Conservation (phyloP, 1,140 invertebrate genomes). For the Drosophila tani region DNA sequence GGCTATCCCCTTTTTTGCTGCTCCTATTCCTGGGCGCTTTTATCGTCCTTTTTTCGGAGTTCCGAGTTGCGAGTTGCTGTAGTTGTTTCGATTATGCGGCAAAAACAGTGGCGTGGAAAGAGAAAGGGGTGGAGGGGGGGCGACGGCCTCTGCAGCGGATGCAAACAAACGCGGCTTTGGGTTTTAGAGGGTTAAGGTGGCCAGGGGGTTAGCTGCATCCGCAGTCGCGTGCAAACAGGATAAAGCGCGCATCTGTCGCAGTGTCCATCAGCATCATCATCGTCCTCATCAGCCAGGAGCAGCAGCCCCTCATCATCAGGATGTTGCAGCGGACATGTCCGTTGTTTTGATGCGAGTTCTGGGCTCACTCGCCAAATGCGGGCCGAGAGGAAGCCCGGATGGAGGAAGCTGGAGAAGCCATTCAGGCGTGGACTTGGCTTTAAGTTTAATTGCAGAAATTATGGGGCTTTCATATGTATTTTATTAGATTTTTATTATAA, state of each 20-base stretch:
- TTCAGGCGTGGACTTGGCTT: background rate
- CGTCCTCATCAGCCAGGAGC: background rate
- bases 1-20: background rate
- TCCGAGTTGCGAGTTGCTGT: conserved; percentile 11
- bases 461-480: too few species aligned
- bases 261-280: conserved; percentile 36
- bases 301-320: conserved; percentile 20
- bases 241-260: conserved; percentile 51
- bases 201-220: conserved; percentile 16
- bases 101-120: conserved; percentile 27
- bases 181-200: background rate
- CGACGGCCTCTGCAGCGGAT: conserved; percentile 19
- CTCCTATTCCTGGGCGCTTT: background rate
- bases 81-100: conserved; percentile 69
- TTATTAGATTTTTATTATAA: too few species aligned
- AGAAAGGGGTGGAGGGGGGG: too few species aligned
- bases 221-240: conserved; percentile 50
- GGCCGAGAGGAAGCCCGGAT: background rate
- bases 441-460: background rate
- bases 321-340: conserved; percentile 45
- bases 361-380: background rate
- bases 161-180: conserved; percentile 38
- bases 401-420: background rate
- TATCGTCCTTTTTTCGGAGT: conserved; percentile 2
- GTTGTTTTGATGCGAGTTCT: conserved; percentile 32